These are phyloP conservation scores for Conistra vaccinii DNA, from an alignment of 2,888 invertebrate species.

Conservation along the genomic window DNA sequence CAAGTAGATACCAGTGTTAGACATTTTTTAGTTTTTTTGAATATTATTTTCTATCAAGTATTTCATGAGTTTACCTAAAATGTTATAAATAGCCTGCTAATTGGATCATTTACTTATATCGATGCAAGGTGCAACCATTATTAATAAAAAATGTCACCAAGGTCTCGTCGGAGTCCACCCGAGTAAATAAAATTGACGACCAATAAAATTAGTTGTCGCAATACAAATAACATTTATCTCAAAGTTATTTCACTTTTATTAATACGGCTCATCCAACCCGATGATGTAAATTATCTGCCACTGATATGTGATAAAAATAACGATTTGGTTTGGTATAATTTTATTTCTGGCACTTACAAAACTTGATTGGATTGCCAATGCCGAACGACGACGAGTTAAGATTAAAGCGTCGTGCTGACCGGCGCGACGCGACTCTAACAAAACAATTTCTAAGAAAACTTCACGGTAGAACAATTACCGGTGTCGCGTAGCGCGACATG, in stretches of 20 bases:
- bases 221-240: constrained; percentile 57
- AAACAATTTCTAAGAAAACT: no score
- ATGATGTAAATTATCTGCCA: constrained; percentile 67
- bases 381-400: no score
- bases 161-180: not conserved
- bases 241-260: constrained; percentile 48
- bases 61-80: not conserved
- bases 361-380: constrained; percentile 67
- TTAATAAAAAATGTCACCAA: constrained; percentile 29
- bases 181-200: constrained; percentile 50
- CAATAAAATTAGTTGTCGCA: constrained; percentile 50
- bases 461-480: no score
- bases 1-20: not conserved
- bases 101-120: constrained; percentile 3
- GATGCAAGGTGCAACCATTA: constrained; percentile 6
- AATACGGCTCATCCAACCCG: constrained; percentile 18
- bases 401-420: no score
- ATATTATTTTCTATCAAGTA: not conserved
- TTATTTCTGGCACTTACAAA: constrained; percentile 55
- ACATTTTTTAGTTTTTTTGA: no score
- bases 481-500: no score
- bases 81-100: constrained; percentile 6
- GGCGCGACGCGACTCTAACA: no score
- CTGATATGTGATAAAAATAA: constrained; percentile 53
- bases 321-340: constrained; percentile 47